Base-by-base conservation (phyloP, 2,113 vertebrate species). In the Corapipo altera region DNA sequence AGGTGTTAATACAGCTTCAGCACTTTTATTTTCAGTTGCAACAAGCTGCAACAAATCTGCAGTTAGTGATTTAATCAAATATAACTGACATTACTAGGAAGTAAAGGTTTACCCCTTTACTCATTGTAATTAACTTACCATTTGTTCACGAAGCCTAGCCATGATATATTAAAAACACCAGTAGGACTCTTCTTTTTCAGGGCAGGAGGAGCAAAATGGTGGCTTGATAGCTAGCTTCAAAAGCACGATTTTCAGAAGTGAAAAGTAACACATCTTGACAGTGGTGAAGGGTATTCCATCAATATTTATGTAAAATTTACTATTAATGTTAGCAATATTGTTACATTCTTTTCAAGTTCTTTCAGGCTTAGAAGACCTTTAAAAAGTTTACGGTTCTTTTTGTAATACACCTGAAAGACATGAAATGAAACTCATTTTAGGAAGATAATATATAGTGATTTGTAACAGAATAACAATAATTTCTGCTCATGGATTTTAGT, bases 21-120 rank as follows among this genome's bases (percentile, higher is more conserved):
- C 52, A 64, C 43, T 83, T 95, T 85, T 90, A 37, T 91, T 96
- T 95, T 82, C 89, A 67, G 55, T 44, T 83, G 59, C 78, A 90
- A 80, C 71, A 94, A 88, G 32, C 75, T 59, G 37, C 79, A 71
- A 71, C 71, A 77, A 91, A 90, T 62, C 62, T 52, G 12, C 64
- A 58, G 55, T 77, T 94, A 88, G 85, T 91, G 70, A 93, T 89
- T 48, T 90, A 77, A 93, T 74, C 49, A 74, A 90, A 88, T 79
- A 58, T 39, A 93, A 80, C n/a, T 83, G 71, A 39, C 22, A n/a
- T 83, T 80, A 58, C 37, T 55, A 32, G 27, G 51, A 93, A 85
- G 26, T 81, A 52, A 61, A 85, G 66, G 41, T 20, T 88, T 94
- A 78, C 20, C 39, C 43, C 62, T 90, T 88, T 76, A 73, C 72